These are phyloP conservation scores for Pitta sordida DNA, from an alignment of 2,113 vertebrate species.

Conservation along the genomic window DNA sequence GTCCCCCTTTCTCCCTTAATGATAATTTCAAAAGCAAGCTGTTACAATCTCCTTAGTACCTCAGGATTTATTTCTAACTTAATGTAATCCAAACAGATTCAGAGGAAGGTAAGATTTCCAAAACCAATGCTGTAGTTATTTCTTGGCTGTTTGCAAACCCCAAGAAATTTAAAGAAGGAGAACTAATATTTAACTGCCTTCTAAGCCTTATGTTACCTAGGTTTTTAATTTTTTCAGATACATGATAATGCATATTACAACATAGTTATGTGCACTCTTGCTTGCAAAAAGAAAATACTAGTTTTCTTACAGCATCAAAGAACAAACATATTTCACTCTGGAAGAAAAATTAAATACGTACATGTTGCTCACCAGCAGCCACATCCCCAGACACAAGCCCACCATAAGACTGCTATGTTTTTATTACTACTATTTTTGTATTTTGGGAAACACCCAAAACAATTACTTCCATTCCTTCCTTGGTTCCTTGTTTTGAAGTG, in stretches of 20 bases:
- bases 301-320: not conserved
- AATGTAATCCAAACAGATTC: not conserved
- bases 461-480: not conserved
- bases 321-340: not conserved
- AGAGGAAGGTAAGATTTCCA: not conserved
- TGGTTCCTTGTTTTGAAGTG: not conserved
- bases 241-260: not conserved
- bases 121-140: not conserved
- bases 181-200: not conserved
- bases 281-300: not conserved
- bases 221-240: not conserved
- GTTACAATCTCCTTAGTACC: not conserved
- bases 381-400: not conserved
- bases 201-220: not conserved
- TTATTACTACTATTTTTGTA: not conserved
- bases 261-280: not conserved
- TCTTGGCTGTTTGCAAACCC: not conserved
- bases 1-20: not conserved
- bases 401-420: not conserved
- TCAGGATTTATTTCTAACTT: not conserved
- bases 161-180: not conserved
- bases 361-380: not conserved
- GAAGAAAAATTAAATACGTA: not conserved
- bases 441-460: conserved; percentile 7
- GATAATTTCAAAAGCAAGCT: not conserved